These are phyloP conservation scores for Serripes groenlandicus DNA, from an alignment of 2,888 invertebrate genomes.

Conservation along the genomic window DNA sequence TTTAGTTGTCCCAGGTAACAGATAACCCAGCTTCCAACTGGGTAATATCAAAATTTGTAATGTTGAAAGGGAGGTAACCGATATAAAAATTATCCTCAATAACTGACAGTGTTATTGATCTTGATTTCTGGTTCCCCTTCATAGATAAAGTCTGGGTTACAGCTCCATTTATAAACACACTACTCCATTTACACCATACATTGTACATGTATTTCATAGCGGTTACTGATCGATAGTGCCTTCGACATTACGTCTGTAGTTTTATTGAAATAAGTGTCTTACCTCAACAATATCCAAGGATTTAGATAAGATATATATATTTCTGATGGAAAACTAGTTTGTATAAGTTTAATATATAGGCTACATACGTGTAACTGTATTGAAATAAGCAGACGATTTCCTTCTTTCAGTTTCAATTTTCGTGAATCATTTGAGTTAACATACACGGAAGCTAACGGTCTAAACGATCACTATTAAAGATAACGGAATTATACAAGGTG, in stretches of 20 bases:
- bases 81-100: too few species aligned
- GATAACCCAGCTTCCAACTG: too few species aligned
- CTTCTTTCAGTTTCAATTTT: neutral
- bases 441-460: neutral
- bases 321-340: too few species aligned
- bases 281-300: too few species aligned
- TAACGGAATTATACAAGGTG: neutral
- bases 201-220: neutral
- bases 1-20: too few species aligned
- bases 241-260: neutral
- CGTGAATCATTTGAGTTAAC: neutral
- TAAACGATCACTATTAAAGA: neutral
- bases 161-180: neutral
- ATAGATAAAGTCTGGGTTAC: neutral
- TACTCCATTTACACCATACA: neutral
- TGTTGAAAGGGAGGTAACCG: too few species aligned
- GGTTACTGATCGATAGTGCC: conserved; percentile 3
- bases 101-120: neutral
- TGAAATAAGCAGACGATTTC: conserved; percentile 19
- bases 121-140: neutral
- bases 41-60: too few species aligned
- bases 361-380: too few species aligned
- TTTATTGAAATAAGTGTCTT: too few species aligned
- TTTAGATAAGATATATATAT: too few species aligned
- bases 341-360: too few species aligned